Percentiles rank a stretch among this genome's conserved stretches.
phyloP scores from a whole-genome alignment of 2,888 invertebrate species.

The Bibio marci region DNA sequence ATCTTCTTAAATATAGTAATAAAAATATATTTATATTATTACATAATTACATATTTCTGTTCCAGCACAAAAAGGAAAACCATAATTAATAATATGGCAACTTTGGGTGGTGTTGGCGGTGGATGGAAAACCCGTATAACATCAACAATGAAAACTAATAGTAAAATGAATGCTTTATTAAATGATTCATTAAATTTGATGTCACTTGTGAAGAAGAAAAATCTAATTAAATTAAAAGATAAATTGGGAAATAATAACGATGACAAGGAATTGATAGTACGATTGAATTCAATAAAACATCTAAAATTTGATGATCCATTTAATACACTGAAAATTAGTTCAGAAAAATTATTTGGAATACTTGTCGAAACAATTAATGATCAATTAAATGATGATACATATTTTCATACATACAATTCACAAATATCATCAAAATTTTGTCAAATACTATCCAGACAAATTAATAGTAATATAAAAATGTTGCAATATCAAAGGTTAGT shows the following conservation, averaged over 20 bases:
- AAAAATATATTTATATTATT: too few relatives aligned
- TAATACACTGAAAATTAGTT: neutral
- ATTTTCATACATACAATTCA: slow-evolving; percentile 27
- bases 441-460: slow-evolving; percentile 22
- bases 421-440: slow-evolving; percentile 25
- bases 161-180: slow-evolving; percentile 26
- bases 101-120: neutral
- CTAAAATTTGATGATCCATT: too few relatives aligned
- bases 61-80: too few relatives aligned
- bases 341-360: slow-evolving; percentile 22
- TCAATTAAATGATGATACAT: slow-evolving; percentile 25
- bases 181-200: slow-evolving; percentile 20
- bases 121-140: slow-evolving; percentile 17
- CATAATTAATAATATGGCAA: too few relatives aligned
- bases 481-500: slow-evolving; percentile 22
- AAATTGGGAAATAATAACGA: slow-evolving; percentile 13
- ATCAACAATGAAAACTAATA: slow-evolving; percentile 27
- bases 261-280: too few relatives aligned
- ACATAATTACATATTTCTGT: too few relatives aligned
- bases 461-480: slow-evolving; percentile 22
- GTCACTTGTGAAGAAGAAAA: slow-evolving; percentile 6
- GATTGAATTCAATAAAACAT: too few relatives aligned
- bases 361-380: slow-evolving; percentile 24
- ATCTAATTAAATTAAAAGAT: slow-evolving; percentile 2
- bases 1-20: too few relatives aligned